These are phyloP conservation scores for Leptinotarsa texana DNA, from an alignment of 1,140 invertebrate species.

Conservation along the genomic window DNA sequence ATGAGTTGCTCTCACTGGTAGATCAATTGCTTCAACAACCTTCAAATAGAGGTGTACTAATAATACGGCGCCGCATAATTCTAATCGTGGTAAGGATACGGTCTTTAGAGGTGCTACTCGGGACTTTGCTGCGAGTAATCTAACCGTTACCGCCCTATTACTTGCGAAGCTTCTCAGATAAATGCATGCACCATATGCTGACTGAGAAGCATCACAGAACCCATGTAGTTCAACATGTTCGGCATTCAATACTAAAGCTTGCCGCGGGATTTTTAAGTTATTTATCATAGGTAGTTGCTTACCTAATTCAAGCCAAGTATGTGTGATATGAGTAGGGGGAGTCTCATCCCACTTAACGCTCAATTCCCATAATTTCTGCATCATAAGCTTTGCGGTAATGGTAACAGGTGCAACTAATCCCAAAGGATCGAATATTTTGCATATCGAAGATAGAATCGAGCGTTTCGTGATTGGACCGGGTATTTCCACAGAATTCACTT, in stretches of 20 bases:
- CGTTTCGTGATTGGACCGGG: neutral
- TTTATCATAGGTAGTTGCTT: neutral
- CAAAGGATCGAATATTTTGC: conserved; percentile 7
- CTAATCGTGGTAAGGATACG: conserved; percentile 23
- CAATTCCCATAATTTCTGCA: conserved; percentile 18
- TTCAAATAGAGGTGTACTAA: conserved; percentile 14
- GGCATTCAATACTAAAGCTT: neutral
- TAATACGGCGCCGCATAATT: conserved; percentile 25
- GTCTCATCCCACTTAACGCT: conserved; percentile 18
- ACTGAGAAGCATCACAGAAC: conserved; percentile 19
- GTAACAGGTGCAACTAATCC: conserved; percentile 22
- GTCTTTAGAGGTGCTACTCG: conserved; percentile 27
- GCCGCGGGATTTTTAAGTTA: conserved; percentile 7
- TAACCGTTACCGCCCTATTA: neutral
- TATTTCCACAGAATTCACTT: conserved; percentile 1
- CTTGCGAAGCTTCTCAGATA: conserved; percentile 13
- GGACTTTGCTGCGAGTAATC: conserved; percentile 23
- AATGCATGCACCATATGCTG: conserved; percentile 22
- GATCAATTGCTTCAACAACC: neutral
- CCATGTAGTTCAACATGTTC: conserved; percentile 22
- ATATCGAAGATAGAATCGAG: neutral
- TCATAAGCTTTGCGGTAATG: neutral
- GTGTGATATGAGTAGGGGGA: neutral
- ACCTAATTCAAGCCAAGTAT: conserved; percentile 13
- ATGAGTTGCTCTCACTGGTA: neutral